Percentiles rank a stretch among this genome's conserved stretches.
phyloP scores from a whole-genome alignment of 2,888 invertebrate species.

The Hedya salicella region DNA sequence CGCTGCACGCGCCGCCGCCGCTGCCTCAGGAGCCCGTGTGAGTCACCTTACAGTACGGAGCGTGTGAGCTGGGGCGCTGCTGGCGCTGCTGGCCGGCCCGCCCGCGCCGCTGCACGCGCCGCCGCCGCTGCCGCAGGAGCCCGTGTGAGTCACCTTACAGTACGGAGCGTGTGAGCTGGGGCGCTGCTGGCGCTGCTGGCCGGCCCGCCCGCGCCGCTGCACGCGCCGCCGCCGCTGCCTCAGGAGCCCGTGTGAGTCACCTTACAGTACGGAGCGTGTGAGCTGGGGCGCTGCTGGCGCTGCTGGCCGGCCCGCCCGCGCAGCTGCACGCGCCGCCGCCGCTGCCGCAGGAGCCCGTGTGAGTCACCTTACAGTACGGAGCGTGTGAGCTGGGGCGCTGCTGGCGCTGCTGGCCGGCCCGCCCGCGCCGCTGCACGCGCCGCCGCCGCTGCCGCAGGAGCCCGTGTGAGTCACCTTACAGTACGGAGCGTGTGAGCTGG shows the following conservation, averaged over 20 bases:
- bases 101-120: slow-evolving; percentile 46
- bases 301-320: too few species aligned
- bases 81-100: slow-evolving; percentile 32
- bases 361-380: too few species aligned
- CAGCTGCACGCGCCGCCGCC: too few species aligned
- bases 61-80: slow-evolving; percentile 19
- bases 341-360: too few species aligned
- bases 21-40: neutral
- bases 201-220: slow-evolving; percentile 66
- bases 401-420: too few species aligned
- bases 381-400: too few species aligned
- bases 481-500: too few species aligned
- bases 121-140: slow-evolving; percentile 34
- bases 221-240: slow-evolving; percentile 47
- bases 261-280: slow-evolving; percentile 1
- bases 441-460: too few species aligned
- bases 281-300: too few species aligned
- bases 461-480: too few species aligned
- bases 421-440: too few species aligned
- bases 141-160: slow-evolving; percentile 37
- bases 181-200: slow-evolving; percentile 87
- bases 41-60: neutral
- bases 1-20: too few species aligned
- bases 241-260: slow-evolving; percentile 55
- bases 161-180: slow-evolving; percentile 86